Evolutionary conservation across 2,113 vertebrate genomes (phyloP), one percentile per base, ranked within the genome.

Genomic region (Paramisgurnus dabryanus): DNA sequence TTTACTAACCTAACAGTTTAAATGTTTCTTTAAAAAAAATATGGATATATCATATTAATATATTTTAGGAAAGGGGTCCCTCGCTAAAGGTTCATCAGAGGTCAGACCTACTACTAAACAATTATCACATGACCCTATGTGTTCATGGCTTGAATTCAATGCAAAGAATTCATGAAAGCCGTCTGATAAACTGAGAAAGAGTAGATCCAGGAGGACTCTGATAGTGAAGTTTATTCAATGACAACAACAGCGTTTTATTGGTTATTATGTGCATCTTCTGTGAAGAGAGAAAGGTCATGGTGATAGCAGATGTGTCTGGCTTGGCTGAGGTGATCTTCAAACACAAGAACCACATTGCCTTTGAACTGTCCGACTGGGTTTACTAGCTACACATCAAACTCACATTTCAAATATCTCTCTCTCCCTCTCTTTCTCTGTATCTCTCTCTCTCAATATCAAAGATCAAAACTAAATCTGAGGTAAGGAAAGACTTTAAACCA

Each of bases 381-480:
- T 39, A 84, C 84, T 83, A 86, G 82, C 85, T 67, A 84, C 69
- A 66, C 68, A 70, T 82, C 39, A 63, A 40, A 80, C 85, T n/a
- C 55, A 47, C 78, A 41, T 70, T 57, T 50, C 27, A 67, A 80
- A 66, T 60, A 55, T 78, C 61, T 69, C 45, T 78, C 53, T 78
- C 72, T 12, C 18, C 2, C 34, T 65, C 85, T 76, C 76, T 58
- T 65, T 71, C 74, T 75, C 7, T 17, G 11, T 34, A 2, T 34
- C 27, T 34, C 27, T 34, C 27, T 34, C 27, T 34, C 27, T 34
- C 27, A 34, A 34, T 22, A 22, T 22, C 22, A 22, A 22, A 22
- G 22, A 34, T 34, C 27, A 2, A 34, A 34, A 34, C 3, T 34
- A 3, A 34, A 43, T 67, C 50, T 22, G 17, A 58, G 11, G 2